phyloP scores from a whole-genome alignment of 2,888 invertebrate species.

The Aelia acuminata region DNA sequence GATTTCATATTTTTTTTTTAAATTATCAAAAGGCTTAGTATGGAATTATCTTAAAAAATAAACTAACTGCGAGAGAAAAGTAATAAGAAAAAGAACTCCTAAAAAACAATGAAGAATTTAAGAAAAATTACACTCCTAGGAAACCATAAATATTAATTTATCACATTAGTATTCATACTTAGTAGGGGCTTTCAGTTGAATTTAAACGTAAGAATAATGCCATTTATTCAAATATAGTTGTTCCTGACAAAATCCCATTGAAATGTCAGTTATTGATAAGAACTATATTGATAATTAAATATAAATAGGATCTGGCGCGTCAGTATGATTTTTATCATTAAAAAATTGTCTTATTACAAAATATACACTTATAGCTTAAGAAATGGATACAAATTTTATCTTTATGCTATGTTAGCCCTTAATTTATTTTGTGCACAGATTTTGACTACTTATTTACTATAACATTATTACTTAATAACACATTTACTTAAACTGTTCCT shows the following conservation, averaged over 20 bases:
- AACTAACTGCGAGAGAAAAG: not conserved
- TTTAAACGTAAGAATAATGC: not conserved
- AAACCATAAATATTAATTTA: not conserved
- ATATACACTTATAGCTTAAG: not conserved
- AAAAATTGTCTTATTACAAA: not conserved
- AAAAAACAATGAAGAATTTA: not conserved
- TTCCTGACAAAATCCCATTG: not conserved
- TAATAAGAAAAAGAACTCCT: not conserved
- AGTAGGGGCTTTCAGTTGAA: not conserved
- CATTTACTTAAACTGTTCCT: not conserved
- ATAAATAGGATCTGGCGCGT: not conserved
- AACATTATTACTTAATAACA: not conserved
- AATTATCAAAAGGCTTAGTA: not conserved
- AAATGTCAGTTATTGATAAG: not conserved
- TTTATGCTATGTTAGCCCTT: not conserved
- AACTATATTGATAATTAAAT: not conserved
- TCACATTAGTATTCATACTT: not conserved
- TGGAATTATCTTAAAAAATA: not conserved
- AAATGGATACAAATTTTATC: not conserved
- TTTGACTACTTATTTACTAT: not conserved
- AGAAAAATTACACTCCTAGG: not conserved
- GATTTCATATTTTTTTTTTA: not conserved
- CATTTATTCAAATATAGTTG: not conserved
- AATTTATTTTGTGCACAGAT: not conserved
- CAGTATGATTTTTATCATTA: not conserved